A percentile compares a stretch with the other conserved stretches of the same genome.
phyloP scores from a whole-genome alignment of 2,888 invertebrate species.

The Frankliniella fusca region DNA sequence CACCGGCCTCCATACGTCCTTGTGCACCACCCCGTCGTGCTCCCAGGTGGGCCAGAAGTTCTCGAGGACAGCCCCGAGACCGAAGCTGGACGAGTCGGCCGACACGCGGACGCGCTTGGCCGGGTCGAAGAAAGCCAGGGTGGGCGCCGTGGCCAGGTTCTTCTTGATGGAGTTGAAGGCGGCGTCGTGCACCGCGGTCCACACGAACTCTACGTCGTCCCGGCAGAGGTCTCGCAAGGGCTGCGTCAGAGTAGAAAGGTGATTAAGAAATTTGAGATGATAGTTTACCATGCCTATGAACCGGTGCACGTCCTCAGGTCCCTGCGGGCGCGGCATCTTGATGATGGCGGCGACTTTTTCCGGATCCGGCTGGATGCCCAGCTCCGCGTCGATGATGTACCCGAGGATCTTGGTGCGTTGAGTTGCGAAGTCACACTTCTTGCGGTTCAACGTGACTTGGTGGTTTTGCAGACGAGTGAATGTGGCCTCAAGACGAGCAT shows the following conservation, averaged over 20 bases:
- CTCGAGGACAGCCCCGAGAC: slow-evolving; percentile 41
- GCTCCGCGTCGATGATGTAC: neutral
- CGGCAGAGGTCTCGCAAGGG: neutral
- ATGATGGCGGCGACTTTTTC: neutral
- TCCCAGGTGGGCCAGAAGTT: slow-evolving; percentile 37
- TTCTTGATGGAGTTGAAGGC: too few relatives aligned
- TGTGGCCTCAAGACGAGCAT: too few relatives aligned
- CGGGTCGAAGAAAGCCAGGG: slow-evolving; percentile 34
- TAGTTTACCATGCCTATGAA: neutral
- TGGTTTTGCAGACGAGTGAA: too few relatives aligned
- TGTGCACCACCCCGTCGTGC: slow-evolving; percentile 27
- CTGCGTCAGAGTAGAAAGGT: neutral
- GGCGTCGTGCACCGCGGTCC: too few relatives aligned
- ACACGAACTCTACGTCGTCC: too few relatives aligned
- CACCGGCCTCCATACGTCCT: slow-evolving; percentile 20
- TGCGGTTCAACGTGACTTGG: too few relatives aligned
- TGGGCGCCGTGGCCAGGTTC: too few relatives aligned
- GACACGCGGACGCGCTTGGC: slow-evolving; percentile 38
- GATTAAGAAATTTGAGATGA: neutral
- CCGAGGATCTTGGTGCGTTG: neutral
- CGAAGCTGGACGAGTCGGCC: slow-evolving; percentile 39
- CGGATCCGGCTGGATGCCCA: neutral
- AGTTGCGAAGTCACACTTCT: too few relatives aligned
- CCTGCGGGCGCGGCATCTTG: neutral
- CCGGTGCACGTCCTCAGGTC: neutral